These are phyloP conservation scores for Natrix natrix DNA, from an alignment of 2,797 vertebrate species.

Conservation along the genomic window DNA sequence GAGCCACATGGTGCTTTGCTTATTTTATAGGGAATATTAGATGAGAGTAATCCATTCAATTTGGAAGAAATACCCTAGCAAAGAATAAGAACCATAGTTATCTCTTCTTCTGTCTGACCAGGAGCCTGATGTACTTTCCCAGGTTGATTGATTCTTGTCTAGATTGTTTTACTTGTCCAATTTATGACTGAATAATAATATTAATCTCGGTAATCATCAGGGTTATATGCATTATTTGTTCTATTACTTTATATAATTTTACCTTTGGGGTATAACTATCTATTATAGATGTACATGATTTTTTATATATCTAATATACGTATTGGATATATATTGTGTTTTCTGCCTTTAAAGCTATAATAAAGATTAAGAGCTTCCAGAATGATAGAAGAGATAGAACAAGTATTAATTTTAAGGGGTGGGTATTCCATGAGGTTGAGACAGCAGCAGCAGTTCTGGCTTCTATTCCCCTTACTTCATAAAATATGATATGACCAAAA, in stretches of 20 bases:
- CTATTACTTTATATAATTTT: neutral
- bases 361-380: neutral
- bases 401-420: neutral
- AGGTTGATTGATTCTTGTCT: neutral
- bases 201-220: neutral
- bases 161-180: neutral
- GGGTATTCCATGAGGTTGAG: neutral
- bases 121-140: neutral
- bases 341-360: neutral
- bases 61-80: neutral
- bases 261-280: neutral
- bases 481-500: neutral
- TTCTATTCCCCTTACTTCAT: neutral
- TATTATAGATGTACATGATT: neutral
- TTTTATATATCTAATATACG: neutral
- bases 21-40: neutral
- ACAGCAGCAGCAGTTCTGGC: neutral
- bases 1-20: neutral
- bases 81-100: neutral
- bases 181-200: neutral
- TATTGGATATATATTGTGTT: neutral
- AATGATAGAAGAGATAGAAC: neutral
- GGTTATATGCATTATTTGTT: neutral
- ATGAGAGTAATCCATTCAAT: neutral
- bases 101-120: neutral